These are phyloP conservation scores for Cyaniris semiargus DNA, from an alignment of 2,888 invertebrate species.

Conservation along the genomic window DNA sequence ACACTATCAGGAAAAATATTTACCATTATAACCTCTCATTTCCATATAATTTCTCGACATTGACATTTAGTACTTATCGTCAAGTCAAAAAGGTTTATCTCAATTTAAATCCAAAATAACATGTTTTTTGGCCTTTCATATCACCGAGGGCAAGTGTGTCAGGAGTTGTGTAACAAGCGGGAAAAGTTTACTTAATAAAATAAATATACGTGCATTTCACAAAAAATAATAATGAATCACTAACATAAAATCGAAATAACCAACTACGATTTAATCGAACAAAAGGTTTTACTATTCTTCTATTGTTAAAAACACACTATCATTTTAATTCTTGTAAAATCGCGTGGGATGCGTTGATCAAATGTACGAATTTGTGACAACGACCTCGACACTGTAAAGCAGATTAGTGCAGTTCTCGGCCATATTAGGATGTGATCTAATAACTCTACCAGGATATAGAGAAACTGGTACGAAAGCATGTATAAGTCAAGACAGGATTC, in stretches of 20 bases:
- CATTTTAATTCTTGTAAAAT: not conserved
- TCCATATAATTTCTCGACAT: slow-evolving; percentile 6
- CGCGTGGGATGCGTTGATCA: not conserved
- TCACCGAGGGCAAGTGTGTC: not conserved
- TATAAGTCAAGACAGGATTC: not conserved
- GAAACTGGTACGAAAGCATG: not conserved
- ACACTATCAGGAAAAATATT: not conserved
- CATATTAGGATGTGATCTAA: slow-evolving; percentile 13
- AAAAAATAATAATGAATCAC: too few species aligned
- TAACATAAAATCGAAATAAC: too few species aligned
- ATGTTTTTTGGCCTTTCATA: not conserved
- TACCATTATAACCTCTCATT: not conserved
- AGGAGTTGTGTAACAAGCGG: not conserved
- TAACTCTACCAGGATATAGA: not conserved
- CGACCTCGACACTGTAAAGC: not conserved
- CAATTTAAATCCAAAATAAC: slow-evolving; percentile 9
- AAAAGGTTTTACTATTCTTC: too few species aligned
- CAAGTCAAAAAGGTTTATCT: slow-evolving; percentile 1
- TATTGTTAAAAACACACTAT: not conserved
- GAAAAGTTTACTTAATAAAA: not conserved
- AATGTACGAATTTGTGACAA: not conserved
- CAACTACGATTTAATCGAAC: too few species aligned
- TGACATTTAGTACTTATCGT: slow-evolving; percentile 4
- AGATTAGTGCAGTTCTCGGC: not conserved
- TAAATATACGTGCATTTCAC: too few species aligned